phyloP scores from a whole-genome alignment of 2,888 invertebrate species.

The Tineola bisselliella region DNA sequence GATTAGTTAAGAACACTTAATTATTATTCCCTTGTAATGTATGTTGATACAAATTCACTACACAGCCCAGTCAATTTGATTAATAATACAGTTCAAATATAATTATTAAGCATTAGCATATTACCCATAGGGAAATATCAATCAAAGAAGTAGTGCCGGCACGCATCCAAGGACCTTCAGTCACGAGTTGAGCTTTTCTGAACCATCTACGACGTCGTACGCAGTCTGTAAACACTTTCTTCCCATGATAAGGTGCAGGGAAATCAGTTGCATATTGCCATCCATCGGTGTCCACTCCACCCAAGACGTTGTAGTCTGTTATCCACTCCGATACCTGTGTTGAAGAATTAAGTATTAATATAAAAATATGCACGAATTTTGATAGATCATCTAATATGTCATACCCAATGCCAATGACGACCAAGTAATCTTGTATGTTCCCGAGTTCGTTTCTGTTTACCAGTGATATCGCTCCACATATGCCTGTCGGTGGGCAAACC shows the following conservation, averaged over 20 bases:
- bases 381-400: slow-evolving; percentile 14
- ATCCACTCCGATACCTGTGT: slow-evolving; percentile 85
- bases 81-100: too few relatives aligned
- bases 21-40: too few relatives aligned
- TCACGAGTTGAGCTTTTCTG: slow-evolving; percentile 81
- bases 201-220: slow-evolving; percentile 87
- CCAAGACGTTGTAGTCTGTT: slow-evolving; percentile 89
- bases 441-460: slow-evolving; percentile 82
- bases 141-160: slow-evolving; percentile 86
- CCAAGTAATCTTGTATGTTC: slow-evolving; percentile 88
- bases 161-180: slow-evolving; percentile 89
- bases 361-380: background rate
- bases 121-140: slow-evolving; percentile 80
- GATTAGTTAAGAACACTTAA: too few relatives aligned
- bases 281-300: slow-evolving; percentile 89
- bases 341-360: background rate
- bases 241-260: slow-evolving; percentile 85
- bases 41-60: background rate
- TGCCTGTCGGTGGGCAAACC: slow-evolving; percentile 87
- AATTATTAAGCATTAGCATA: too few relatives aligned
- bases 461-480: slow-evolving; percentile 92
- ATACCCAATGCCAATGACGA: slow-evolving; percentile 90
- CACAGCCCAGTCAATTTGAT: too few relatives aligned
- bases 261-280: slow-evolving; percentile 97
- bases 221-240: slow-evolving; percentile 88